Evolutionary conservation across 2,888 invertebrate genomes (phyloP).

Genomic region (Cheilosia scutellata): DNA sequence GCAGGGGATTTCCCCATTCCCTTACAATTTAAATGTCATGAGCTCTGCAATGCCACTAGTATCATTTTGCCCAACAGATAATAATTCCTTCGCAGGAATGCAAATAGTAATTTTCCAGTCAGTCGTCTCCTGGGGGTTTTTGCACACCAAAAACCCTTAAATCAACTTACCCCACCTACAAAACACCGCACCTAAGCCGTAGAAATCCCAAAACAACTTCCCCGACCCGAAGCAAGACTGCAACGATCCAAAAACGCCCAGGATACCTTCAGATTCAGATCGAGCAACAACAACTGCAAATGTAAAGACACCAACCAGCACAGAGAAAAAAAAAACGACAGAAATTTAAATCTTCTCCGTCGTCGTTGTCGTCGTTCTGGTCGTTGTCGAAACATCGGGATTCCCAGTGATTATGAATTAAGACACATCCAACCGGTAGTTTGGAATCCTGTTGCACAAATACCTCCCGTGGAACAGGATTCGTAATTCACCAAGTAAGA

Average conservation of each 20-base stretch:
- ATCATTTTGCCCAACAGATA: conserved; percentile 51
- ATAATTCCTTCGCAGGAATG: conserved; percentile 63
- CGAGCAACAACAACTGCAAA: conserved; percentile 35
- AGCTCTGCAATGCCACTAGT: conserved; percentile 7
- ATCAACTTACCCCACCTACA: conserved; percentile 66
- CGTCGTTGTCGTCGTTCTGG: conserved; percentile 38
- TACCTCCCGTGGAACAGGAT: conserved; percentile 67
- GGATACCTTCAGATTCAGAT: conserved; percentile 43
- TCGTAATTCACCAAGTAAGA: conserved; percentile 74
- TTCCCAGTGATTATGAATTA: conserved; percentile 75
- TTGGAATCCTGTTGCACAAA: conserved; percentile 74
- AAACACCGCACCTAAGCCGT: conserved; percentile 48
- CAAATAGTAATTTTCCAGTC: conserved; percentile 74
- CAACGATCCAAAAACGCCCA: conserved; percentile 58
- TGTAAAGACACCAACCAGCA: conserved; percentile 23
- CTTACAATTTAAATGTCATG: conserved; percentile 44
- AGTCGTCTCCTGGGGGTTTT: conserved; percentile 62
- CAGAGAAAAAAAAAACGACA: conserved; percentile 15
- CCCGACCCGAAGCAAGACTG: conserved; percentile 38
- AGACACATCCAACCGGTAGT: conserved; percentile 71
- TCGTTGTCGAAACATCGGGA: conserved; percentile 73
- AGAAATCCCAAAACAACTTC: conserved; percentile 50
- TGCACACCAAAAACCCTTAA: conserved; percentile 60
- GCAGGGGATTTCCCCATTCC: background rate
- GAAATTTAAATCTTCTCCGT: conserved; percentile 70